Conservation (phyloP, 2,797 vertebrate species). For the Hypotaenidia okinawae region DNA sequence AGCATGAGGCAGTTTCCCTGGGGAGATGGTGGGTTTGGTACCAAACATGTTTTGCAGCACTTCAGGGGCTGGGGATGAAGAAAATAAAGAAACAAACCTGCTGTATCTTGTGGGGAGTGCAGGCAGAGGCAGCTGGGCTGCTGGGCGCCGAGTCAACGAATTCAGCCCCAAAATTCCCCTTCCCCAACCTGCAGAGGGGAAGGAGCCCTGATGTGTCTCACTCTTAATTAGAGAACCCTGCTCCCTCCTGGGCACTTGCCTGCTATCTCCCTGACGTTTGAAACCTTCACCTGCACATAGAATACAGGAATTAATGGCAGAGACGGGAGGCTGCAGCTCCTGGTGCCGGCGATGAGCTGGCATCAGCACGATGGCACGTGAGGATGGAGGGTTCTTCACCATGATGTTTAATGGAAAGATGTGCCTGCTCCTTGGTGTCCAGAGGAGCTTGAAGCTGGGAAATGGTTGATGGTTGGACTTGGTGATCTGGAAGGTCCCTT, state of each 20-base stretch:
- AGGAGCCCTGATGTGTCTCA: neutral
- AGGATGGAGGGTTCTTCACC: accelerated
- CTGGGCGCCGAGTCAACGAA: neutral
- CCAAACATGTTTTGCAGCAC: neutral
- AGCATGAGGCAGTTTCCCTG: neutral
- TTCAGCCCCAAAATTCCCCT: neutral
- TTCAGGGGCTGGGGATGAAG: neutral
- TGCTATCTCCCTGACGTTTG: neutral
- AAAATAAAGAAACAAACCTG: neutral
- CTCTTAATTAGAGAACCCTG: neutral
- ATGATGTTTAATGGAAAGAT: accelerated
- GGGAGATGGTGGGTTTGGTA: neutral
- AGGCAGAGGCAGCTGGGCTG: neutral
- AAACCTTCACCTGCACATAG: neutral
- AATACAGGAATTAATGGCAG: neutral
- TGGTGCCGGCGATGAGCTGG: neutral
- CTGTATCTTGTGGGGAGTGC: neutral
- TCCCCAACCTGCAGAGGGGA: neutral
- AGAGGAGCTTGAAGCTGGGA: neutral
- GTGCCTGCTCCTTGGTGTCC: neutral
- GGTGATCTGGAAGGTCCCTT: too few species aligned
- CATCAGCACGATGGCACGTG: accelerated
- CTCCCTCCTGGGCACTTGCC: neutral
- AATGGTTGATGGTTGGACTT: too few species aligned
- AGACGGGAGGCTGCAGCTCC: neutral